Evolutionary conservation across 1,140 invertebrate genomes (phyloP).

Genomic region (Atta cephalotes): DNA sequence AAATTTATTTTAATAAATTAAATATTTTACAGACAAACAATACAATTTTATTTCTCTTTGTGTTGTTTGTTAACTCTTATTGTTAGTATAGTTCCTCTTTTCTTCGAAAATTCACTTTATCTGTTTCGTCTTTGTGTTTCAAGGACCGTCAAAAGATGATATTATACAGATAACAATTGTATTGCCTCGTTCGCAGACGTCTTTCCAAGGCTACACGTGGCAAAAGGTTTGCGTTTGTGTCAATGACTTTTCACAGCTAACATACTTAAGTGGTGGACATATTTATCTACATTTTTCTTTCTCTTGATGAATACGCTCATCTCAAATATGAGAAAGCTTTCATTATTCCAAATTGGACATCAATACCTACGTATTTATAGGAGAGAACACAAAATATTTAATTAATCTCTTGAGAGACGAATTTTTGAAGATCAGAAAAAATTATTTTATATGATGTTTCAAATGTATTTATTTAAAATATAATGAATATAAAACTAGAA

Average conservation of each 20-base stretch:
- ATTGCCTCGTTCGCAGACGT: neutral
- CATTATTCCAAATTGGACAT: slow-evolving; percentile 12
- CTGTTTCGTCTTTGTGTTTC: neutral
- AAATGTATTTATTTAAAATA: no score
- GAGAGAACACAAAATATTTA: neutral
- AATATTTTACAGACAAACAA: neutral
- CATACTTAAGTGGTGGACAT: slow-evolving; percentile 5
- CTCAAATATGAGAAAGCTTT: neutral
- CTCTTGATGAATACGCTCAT: slow-evolving; percentile 17
- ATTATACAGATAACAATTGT: neutral
- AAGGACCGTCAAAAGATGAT: neutral
- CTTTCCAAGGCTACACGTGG: slow-evolving; percentile 40
- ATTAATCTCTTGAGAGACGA: no score
- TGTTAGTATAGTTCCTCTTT: neutral
- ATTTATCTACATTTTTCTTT: slow-evolving; percentile 5
- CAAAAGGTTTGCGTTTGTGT: slow-evolving; percentile 50
- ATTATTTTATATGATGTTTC: no score
- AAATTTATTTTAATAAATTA: neutral
- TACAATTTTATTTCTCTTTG: slow-evolving; percentile 7
- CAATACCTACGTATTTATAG: neutral
- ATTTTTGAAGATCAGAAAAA: no score
- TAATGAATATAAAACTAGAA: no score
- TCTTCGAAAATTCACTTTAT: slow-evolving; percentile 5
- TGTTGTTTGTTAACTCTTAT: neutral
- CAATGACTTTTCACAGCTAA: slow-evolving; percentile 47